Evolutionary conservation across 2,113 vertebrate genomes (phyloP), one percentile per base, ranked within the genome.

Genomic region (Xyrauchen texanus): DNA sequence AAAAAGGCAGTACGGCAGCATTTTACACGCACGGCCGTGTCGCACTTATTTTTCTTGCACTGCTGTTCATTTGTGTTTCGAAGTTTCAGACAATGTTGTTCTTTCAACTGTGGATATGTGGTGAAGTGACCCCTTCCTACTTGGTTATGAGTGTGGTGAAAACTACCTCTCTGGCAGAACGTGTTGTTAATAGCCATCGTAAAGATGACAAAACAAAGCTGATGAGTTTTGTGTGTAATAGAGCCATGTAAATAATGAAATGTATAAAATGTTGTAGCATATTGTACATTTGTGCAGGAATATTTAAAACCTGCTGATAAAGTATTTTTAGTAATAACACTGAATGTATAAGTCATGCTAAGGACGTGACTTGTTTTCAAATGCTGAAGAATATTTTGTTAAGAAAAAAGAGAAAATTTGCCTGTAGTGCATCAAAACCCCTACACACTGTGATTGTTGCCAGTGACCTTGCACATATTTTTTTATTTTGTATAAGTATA

Each of bases 291-390:
- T 92, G 44, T 91, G 91, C 94, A 94, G 94, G 94, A 88, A 62
- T 8, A 70, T 90, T 94, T 94, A 87, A 87, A 86, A 90, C 93
- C 92, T 96, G 94, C 91, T 84, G 92, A 92, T 89, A 94, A 95
- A 92, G 83, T 98, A 98, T 95, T 98, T 96, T 98, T 98, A 96
- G 93, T 97, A 97, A 93, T 94, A 95, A 94, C 94, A 94, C 91
- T 96, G 95, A 98, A 96, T 97, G 93, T 96, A 95, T 93, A 90
- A 91, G 92, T 93, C 92, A 89, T 89, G 91, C 86, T 82, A 89
- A 89, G 83, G 82, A 88, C 87, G 64, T 95, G 95, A 92, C 93
- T 93, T 91, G 78, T 91, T 91, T 92, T 93, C 85, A 88, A 90
- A 91, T 92, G 87, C 90, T 92, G 89, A 91, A 85, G 90, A 94